Percentiles rank a stretch among this genome's conserved stretches.
Conservation (phyloP, 2,797 vertebrate species). For the Lateolabrax maculatus region DNA sequence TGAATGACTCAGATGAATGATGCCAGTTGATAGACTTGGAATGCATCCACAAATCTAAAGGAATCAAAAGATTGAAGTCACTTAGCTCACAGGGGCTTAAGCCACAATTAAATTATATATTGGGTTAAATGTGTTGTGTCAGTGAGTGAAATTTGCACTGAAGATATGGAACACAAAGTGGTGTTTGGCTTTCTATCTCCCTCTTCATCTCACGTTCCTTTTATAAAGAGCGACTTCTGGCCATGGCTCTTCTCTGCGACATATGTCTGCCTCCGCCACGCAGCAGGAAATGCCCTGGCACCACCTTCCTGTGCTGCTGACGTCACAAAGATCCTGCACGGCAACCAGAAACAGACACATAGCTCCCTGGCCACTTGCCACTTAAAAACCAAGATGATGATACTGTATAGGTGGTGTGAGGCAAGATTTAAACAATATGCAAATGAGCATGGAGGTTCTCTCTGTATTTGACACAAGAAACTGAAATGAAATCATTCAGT, state of each 20-base stretch:
- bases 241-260: conserved; percentile 62
- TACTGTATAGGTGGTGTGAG: background rate
- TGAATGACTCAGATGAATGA: conserved; percentile 32
- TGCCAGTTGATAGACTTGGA: conserved; percentile 24
- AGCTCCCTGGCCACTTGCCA: conserved; percentile 35
- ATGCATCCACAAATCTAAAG: conserved; percentile 9
- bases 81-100: conserved; percentile 1
- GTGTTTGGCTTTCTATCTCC: background rate
- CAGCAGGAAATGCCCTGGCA: conserved; percentile 75
- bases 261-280: conserved; percentile 78
- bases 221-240: conserved; percentile 66
- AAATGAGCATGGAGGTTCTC: background rate
- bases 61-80: conserved; percentile 20
- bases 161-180: conserved; percentile 15
- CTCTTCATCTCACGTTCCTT: conserved; percentile 29
- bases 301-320: conserved; percentile 63
- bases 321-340: conserved; percentile 70
- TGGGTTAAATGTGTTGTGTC: conserved; percentile 7
- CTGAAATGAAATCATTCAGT: background rate
- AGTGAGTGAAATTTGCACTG: conserved; percentile 16
- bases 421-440: background rate
- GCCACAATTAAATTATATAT: background rate
- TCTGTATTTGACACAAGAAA: background rate
- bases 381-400: background rate
- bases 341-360: conserved; percentile 53